A percentile compares a stretch with the other conserved stretches of the same genome.
Evolutionary conservation across 2,113 vertebrate species (phyloP).

Genomic region (Zosterops hypoxanthus): DNA sequence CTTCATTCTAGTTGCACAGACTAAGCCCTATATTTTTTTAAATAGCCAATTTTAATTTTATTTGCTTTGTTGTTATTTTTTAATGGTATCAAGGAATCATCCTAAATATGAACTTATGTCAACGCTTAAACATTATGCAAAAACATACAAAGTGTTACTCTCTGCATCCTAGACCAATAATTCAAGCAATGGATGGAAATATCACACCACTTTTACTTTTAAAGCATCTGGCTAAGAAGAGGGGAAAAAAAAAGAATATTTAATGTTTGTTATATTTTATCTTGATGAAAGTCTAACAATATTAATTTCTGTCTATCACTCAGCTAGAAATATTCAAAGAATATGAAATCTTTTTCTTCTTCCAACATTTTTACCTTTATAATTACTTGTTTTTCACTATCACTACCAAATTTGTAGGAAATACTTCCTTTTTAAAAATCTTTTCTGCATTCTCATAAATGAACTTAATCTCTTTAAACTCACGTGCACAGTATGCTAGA

Average conservation of each 20-base stretch:
- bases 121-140: neutral
- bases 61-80: neutral
- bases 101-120: neutral
- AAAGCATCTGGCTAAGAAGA: neutral
- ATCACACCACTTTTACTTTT: neutral
- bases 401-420: neutral
- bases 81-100: neutral
- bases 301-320: neutral
- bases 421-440: neutral
- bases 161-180: neutral
- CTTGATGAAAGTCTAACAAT: neutral
- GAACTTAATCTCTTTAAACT: neutral
- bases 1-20: neutral
- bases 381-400: neutral
- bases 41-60: neutral
- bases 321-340: neutral
- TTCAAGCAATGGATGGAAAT: neutral
- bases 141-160: neutral
- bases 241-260: neutral
- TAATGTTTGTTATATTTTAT: neutral
- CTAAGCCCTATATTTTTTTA: accelerated
- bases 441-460: neutral
- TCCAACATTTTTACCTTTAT: neutral
- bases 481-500: neutral
- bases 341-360: neutral